Conservation (phyloP, 1,140 invertebrate genomes). For the Drosophila pseudoobscura region DNA sequence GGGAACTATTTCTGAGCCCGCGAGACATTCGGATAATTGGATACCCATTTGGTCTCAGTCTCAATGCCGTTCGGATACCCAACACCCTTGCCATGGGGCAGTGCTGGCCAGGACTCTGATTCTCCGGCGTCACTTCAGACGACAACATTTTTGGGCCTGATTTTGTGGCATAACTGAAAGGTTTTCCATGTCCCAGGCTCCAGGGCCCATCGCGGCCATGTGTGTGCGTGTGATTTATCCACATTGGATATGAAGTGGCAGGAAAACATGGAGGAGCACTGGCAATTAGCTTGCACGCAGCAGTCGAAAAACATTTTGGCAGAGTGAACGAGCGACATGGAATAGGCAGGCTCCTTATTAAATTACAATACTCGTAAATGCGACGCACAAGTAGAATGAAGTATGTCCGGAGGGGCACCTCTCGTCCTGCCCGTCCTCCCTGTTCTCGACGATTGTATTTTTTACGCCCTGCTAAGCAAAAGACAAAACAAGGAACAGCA, state of each 20-base stretch:
- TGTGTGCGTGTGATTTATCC: conserved; percentile 39
- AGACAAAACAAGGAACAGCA: conserved; percentile 24
- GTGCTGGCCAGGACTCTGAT: not conserved
- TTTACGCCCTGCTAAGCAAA: conserved; percentile 51
- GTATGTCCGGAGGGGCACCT: conserved; percentile 29
- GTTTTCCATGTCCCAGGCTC: conserved; percentile 55
- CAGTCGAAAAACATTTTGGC: conserved; percentile 21
- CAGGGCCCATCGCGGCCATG: not conserved
- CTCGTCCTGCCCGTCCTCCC: conserved; percentile 12
- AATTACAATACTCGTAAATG: conserved; percentile 63
- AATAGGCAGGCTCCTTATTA: conserved; percentile 56
- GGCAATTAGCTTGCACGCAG: conserved; percentile 71
- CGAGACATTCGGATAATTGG: conserved; percentile 24
- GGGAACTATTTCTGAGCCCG: not conserved
- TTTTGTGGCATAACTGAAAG: conserved; percentile 53
- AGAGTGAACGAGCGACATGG: conserved; percentile 8
- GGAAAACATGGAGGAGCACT: conserved; percentile 1
- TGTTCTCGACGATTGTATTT: conserved; percentile 19
- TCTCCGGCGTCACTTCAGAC: conserved; percentile 16
- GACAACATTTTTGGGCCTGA: conserved; percentile 17
- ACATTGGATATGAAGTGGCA: conserved; percentile 52
- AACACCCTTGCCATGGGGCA: conserved; percentile 20
- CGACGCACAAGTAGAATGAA: conserved; percentile 32
- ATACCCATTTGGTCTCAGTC: conserved; percentile 9
- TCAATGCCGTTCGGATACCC: conserved; percentile 23